Evolutionary conservation across 2,113 vertebrate genomes (phyloP), one percentile per base, ranked within the genome.

Genomic region (Nothocercus julius): DNA sequence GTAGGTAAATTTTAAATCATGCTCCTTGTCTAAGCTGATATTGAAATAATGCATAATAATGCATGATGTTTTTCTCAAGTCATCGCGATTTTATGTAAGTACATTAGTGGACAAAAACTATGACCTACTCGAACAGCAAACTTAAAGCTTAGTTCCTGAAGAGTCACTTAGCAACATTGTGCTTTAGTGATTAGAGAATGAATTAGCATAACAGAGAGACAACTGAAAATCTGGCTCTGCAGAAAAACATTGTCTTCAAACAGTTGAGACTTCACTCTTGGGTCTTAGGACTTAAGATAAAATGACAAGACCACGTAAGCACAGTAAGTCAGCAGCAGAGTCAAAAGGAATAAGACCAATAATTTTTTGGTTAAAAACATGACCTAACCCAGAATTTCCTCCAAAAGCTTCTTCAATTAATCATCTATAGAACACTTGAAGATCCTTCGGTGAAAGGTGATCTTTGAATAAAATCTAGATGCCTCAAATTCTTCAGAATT

Each of bases 1-100:
- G 49, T 87, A 24, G 4, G 67, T 91, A 92, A 90, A 83, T 85
- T 95, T 94, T 90, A 88, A 85, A 92, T 84, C 69, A 28, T 81
- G 27, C 53, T 84, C 58, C 73, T 93, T 89, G 49, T 49, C 49
- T 72, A 82, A 85, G 49, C 51, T 82, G 66, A 7, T 61, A 79
- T 49, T 72, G 79, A 81, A 82, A 77, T 86, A 92, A 84, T 87
- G 9, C 15, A 32, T 24, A 51, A 34, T 38, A 30, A 51, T 59
- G 67, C 54, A 67, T 74, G 80, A 86, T 87, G 68, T 87, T 74
- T 90, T 18, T 38, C 44, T 84, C 47, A 95, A 95, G 92, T 87
- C 47, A 59, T 66, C 21, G 22, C 24, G 49, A 24, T 49, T 49
- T 49, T 49, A 44, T 78, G 59, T 69, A 72, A 72, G 42, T 69